Conservation (phyloP, 2,797 vertebrate genomes). For the Acanthurus leucopareius region DNA sequence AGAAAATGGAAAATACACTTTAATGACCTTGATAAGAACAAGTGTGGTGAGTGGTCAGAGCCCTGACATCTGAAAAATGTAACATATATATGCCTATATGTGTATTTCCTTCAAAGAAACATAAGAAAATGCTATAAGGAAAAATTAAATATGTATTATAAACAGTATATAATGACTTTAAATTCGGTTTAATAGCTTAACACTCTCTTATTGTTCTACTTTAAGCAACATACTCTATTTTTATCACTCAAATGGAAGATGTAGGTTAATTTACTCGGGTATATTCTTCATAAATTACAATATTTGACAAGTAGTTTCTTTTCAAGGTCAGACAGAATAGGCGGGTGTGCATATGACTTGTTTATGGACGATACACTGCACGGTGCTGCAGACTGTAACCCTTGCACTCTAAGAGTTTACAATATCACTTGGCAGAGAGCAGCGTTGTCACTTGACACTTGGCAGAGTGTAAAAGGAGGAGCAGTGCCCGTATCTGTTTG, state of each 20-base stretch:
- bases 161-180: background rate
- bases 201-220: background rate
- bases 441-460: background rate
- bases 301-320: conserved; percentile 12
- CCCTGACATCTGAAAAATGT: background rate
- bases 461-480: background rate
- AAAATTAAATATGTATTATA: background rate
- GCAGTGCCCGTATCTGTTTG: conserved; percentile 51
- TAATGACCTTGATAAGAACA: conserved; percentile 85
- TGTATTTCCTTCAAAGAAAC: background rate
- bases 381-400: conserved; percentile 25
- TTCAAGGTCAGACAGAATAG: conserved; percentile 51
- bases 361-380: conserved; percentile 45
- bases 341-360: conserved; percentile 4
- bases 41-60: conserved; percentile 78
- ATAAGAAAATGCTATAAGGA: background rate
- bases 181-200: background rate
- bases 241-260: background rate
- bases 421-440: conserved; percentile 3
- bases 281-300: background rate
- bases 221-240: background rate
- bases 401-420: conserved; percentile 28
- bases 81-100: background rate
- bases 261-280: background rate
- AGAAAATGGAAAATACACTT: conserved; percentile 87